A percentile compares a stretch with the other conserved stretches of the same genome.
Conservation (phyloP, 2,113 vertebrate genomes). For the Hyperopisus bebe region DNA sequence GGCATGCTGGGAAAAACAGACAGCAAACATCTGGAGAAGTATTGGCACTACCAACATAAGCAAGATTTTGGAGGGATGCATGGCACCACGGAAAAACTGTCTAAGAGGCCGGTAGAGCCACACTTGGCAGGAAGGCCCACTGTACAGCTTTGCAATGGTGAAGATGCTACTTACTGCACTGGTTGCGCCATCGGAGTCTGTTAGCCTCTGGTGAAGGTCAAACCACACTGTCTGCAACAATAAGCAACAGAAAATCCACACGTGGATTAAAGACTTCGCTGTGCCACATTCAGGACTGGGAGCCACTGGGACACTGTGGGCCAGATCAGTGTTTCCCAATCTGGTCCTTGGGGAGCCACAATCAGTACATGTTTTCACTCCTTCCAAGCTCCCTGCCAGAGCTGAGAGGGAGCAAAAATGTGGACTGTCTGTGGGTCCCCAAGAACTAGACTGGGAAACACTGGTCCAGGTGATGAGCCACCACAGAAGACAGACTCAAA, state of each 20-base stretch:
- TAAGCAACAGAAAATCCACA: conserved; percentile 47
- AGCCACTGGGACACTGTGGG: not conserved
- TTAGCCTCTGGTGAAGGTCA: conserved; percentile 92
- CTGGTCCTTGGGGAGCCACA: not conserved
- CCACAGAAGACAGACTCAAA: not conserved
- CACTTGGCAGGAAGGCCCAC: not conserved
- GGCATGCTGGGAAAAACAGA: conserved; percentile 9
- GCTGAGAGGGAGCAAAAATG: not conserved
- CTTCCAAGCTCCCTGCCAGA: not conserved
- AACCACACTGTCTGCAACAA: conserved; percentile 84
- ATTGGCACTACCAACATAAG: not conserved
- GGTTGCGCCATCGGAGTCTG: conserved; percentile 74
- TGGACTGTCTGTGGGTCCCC: not conserved
- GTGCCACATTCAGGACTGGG: not conserved
- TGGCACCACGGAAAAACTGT: not conserved
- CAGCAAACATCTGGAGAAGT: not conserved
- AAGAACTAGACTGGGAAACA: not conserved
- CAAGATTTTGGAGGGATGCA: not conserved
- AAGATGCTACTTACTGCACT: conserved; percentile 71
- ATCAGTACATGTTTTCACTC: not conserved
- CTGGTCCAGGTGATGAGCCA: not conserved
- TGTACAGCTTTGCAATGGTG: not conserved
- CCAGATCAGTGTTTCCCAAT: not conserved
- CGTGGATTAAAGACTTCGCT: conserved; percentile 40
- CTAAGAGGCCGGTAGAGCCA: not conserved